These are phyloP conservation scores for Gnathonemus echidnorhynchus DNA, from an alignment of 2,113 vertebrate species.

Conservation along the genomic window DNA sequence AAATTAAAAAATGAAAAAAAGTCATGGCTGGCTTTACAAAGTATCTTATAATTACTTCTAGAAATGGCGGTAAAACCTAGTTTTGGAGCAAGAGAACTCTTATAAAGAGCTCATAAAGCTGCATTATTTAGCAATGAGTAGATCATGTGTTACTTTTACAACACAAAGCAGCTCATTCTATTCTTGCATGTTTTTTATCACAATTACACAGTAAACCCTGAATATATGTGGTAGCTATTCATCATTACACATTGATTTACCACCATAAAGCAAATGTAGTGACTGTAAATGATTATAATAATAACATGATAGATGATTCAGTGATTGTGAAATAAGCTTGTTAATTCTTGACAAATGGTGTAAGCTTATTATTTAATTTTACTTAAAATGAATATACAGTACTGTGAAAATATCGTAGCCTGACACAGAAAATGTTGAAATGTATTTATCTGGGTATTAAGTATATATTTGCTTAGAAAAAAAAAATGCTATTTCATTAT, in stretches of 20 bases:
- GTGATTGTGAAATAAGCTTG: background rate
- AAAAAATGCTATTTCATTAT: background rate
- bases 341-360: background rate
- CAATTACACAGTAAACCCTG: background rate
- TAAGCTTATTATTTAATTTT: background rate
- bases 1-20: conserved; percentile 6
- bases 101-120: background rate
- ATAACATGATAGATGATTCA: background rate
- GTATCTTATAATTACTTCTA: conserved; percentile 3
- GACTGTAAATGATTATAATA: background rate
- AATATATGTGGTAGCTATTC: background rate
- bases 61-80: background rate
- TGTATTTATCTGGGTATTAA: background rate
- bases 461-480: background rate
- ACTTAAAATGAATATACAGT: background rate
- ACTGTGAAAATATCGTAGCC: background rate
- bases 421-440: background rate
- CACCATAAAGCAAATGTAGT: background rate
- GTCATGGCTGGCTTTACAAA: background rate
- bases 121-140: background rate
- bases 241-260: background rate
- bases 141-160: background rate
- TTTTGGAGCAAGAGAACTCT: background rate
- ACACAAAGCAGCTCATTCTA: background rate
- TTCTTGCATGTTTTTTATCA: background rate